Evolutionary conservation across 2,888 invertebrate genomes (phyloP), one percentile per base, ranked within the genome.

Genomic region (Gastracanthus pulcherrimus): DNA sequence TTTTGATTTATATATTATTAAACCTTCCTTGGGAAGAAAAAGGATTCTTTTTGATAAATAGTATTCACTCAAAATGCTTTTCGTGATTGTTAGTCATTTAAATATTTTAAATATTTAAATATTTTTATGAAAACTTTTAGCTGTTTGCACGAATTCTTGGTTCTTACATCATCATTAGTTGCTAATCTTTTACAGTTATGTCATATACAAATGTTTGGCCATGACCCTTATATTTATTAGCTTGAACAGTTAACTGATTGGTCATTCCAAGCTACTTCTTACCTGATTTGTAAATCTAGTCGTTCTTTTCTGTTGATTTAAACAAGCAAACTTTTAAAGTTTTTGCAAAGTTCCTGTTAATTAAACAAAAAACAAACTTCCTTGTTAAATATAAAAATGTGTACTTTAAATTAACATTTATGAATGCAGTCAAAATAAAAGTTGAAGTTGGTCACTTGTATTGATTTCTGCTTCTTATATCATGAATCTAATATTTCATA

Each of bases 231-330:
- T 4, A 51, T 11, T 36, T 70, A 23, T 19, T 41, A 66, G 66
- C 66, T 41, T 66, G 26, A 41, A 23, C 19, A 64, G 11, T 41
- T 66, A 41, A 41, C 26, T 41, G 45, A 66, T 41, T 16, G 23
- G 26, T 41, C 41, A 26, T 71, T 23, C 55, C 31, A 11, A 62
- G 29, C 16, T 74, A 74, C 41, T 19, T 58, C 26, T 60, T 60
- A 41, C 29, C 71, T 76, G 38, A 76, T 51, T 66, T 9, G 38
- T 76, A 51, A 31, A 38, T 76, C 75, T 76, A 75, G 64, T 75
- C 74, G 26, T 72, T 4, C 19, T 60, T 38, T 72, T 72, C 16
- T 60, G 26, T 45, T 60, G 26, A 72, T 29, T 60, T 31, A 26
- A 31, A 48, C 51, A 48, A 75, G n/a, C 7, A 51, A 34, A 51